A percentile compares a stretch with the other conserved stretches of the same genome.
phyloP scores from a whole-genome alignment of 1,140 invertebrate genomes.

The Scaptodrosophila lebanonensis region DNA sequence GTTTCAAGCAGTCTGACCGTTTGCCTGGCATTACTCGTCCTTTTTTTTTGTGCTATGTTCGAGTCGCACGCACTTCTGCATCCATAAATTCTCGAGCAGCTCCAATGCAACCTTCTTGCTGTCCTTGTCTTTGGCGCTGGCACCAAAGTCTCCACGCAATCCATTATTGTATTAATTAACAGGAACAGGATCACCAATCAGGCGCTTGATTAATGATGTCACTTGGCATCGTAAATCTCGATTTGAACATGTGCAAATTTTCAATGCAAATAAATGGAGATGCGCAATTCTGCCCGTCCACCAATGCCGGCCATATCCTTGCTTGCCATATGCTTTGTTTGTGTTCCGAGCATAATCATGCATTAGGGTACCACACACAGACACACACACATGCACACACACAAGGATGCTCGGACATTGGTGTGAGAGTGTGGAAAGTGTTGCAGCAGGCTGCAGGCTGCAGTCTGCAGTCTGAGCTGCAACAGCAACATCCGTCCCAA shows the following conservation, averaged over 20 bases:
- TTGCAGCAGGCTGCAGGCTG: too few relatives aligned
- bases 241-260: slow-evolving; percentile 77
- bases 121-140: slow-evolving; percentile 33
- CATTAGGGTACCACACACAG: slow-evolving; percentile 42
- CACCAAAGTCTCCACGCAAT: slow-evolving; percentile 49
- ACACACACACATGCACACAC: slow-evolving; percentile 5
- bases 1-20: slow-evolving; percentile 7
- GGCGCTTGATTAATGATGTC: slow-evolving; percentile 78
- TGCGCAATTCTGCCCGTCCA: slow-evolving; percentile 56
- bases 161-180: slow-evolving; percentile 78
- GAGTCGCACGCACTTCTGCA: slow-evolving; percentile 8
- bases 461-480: too few relatives aligned
- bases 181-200: slow-evolving; percentile 78
- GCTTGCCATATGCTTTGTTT: slow-evolving; percentile 45
- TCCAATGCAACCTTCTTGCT: background rate
- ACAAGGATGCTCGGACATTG: background rate
- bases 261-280: slow-evolving; percentile 67
- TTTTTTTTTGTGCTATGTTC: slow-evolving; percentile 24
- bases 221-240: slow-evolving; percentile 76
- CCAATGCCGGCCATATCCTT: slow-evolving; percentile 40
- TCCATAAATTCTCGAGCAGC: slow-evolving; percentile 38
- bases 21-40: slow-evolving; percentile 6
- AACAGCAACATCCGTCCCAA: slow-evolving; percentile 14
- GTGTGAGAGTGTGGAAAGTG: too few relatives aligned
- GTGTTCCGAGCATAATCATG: slow-evolving; percentile 54